Base-by-base conservation (phyloP, 2,797 vertebrate species). In the Catamblyrhynchus diadema region DNA sequence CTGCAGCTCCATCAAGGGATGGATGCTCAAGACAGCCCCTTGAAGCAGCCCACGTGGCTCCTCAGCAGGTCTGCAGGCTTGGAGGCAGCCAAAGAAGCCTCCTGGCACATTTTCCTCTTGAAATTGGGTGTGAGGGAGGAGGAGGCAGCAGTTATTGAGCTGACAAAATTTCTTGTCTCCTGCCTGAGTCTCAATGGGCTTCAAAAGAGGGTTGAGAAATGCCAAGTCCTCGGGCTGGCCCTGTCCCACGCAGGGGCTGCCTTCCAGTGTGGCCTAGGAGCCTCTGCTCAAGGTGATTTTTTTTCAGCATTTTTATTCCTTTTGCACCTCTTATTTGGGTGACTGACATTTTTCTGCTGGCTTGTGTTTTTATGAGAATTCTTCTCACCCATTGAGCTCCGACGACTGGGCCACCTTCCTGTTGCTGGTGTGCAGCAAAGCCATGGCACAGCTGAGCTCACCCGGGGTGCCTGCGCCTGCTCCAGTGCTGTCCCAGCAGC, bases 1-100 rank as follows among this genome's bases (percentile, higher is more conserved):
- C n/a, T n/a, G n/a, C n/a, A n/a, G n/a, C n/a, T n/a, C 72, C 39
- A 30, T 41, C 24, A 47, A 37, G 0, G 6, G 25, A 6, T 0
- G 1, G 30, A 39, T 67, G 62, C 73, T 72, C 57, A 33, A 66
- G 22, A 15, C 10, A 6, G 45, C 12, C 42, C 59, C 77, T 57
- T 57, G 69, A 51, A 92, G 71, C 48, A 60, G 81, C 23, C 65
- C 2, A 1, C 1, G 3, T 14, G 41, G n/a, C 50, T 94, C 35
- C 33, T 91, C 87, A 69, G 79, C 84, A 73, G 45, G 53, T 45
- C 77, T 5, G 2, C 19, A 56, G 67, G 33, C 85, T 65, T 65
- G 60, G 50, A 88, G 53, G 57, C 81, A 81, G 94, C 42, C 91
- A 90, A 42, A 78, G 73, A 45, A 39, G 13, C 33, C 12, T 92